A percentile compares a stretch with the other conserved stretches of the same genome.
These are phyloP conservation scores for Zosterops lateralis DNA, from an alignment of 2,113 vertebrate genomes.

Conservation along the genomic window DNA sequence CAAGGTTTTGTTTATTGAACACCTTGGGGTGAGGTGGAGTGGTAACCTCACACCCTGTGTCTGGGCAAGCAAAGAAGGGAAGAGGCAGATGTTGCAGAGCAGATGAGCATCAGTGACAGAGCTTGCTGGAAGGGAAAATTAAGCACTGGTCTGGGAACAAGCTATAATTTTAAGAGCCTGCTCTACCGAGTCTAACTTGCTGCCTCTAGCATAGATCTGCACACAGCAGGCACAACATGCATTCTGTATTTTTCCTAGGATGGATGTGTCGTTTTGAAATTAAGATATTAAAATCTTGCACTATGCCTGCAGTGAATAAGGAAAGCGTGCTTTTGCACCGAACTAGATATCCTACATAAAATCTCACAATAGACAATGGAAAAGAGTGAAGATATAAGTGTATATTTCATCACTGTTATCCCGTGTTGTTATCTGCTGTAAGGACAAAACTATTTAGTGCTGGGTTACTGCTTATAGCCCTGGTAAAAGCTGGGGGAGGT, in stretches of 20 bases:
- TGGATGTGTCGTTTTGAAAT: not conserved
- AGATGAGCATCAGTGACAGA: not conserved
- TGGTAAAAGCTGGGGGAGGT: not conserved
- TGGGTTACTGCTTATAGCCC: not conserved
- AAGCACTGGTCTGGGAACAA: not conserved
- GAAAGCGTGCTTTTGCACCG: not conserved
- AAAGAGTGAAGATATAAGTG: not conserved
- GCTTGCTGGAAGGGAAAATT: constrained; percentile 4
- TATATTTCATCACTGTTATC: not conserved
- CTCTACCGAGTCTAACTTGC: not conserved
- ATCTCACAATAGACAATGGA: not conserved
- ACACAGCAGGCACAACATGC: not conserved
- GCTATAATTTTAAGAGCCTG: not conserved
- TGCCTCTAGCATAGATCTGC: not conserved
- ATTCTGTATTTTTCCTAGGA: constrained; percentile 3
- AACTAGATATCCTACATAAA: not conserved
- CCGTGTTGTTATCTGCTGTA: not conserved
- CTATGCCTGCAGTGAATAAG: not conserved
- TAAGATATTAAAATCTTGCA: not conserved
- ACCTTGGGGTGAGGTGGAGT: not conserved
- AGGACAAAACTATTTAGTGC: not conserved
- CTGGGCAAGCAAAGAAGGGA: not conserved
- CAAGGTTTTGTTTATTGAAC: not conserved
- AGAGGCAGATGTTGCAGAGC: not conserved
- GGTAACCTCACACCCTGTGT: fast-evolving